These are phyloP conservation scores for Epizoanthus scotinus DNA, from an alignment of 92 coral and sea anemone genomes.

Conservation along the genomic window DNA sequence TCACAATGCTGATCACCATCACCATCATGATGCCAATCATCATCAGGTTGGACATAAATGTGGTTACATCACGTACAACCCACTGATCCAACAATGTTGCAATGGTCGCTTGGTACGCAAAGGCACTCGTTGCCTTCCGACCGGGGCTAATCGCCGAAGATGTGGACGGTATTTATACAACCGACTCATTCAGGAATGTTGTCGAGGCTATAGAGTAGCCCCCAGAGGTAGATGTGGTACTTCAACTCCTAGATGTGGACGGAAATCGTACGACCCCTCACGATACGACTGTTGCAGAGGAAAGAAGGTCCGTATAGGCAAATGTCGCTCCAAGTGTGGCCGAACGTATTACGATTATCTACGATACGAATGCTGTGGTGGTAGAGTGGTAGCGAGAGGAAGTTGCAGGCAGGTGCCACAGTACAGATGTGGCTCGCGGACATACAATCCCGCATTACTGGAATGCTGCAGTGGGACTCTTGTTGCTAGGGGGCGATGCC, in stretches of 20 bases:
- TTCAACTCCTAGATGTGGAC: constrained; percentile 2
- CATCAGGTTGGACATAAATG: too few relatives aligned
- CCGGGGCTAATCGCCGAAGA: background rate
- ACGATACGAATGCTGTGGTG: constrained; percentile 21
- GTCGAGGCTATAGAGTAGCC: background rate
- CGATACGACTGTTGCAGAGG: constrained; percentile 32
- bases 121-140: background rate
- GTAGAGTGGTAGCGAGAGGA: background rate
- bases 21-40: background rate
- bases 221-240: background rate
- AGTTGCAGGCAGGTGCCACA: too few relatives aligned
- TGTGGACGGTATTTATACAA: background rate
- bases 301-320: background rate
- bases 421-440: background rate
- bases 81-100: constrained; percentile 11
- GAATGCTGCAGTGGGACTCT: background rate
- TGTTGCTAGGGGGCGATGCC: constrained; percentile 3
- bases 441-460: background rate
- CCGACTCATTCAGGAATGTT: constrained; percentile 7
- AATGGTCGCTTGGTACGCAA: background rate
- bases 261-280: constrained; percentile 9
- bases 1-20: background rate
- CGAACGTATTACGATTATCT: background rate
- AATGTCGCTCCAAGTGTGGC: background rate
- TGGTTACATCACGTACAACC: too few relatives aligned